Conservation (phyloP, 2,888 invertebrate species). For the Linnaemya vulpina region DNA sequence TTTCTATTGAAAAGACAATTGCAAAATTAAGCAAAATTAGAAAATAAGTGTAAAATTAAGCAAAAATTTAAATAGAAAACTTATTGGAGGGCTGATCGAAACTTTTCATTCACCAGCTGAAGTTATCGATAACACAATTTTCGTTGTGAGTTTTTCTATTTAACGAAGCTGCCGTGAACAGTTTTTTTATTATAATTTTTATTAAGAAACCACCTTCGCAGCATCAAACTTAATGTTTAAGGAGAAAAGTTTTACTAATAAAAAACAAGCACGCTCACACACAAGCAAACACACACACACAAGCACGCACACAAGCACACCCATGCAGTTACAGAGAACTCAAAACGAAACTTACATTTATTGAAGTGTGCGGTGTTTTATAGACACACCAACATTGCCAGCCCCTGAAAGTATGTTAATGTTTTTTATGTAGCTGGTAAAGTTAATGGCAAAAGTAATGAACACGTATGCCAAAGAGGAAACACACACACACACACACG, state of each 20-base stretch:
- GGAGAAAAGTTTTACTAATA: conserved; percentile 35
- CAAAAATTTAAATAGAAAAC: not conserved
- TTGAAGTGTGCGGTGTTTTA: conserved; percentile 50
- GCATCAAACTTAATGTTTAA: conserved; percentile 28
- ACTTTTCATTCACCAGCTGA: not conserved
- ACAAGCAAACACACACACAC: conserved; percentile 6
- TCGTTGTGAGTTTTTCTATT: not conserved
- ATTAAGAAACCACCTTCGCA: not conserved
- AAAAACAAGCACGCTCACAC: not conserved
- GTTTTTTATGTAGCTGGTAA: conserved; percentile 34
- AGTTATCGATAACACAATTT: not conserved
- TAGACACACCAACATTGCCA: conserved; percentile 48
- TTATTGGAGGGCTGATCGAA: not conserved
- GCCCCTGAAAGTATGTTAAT: conserved; percentile 61
- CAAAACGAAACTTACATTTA: conserved; percentile 40
- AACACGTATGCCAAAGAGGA: conserved; percentile 41
- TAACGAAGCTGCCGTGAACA: not conserved
- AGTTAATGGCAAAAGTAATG: conserved; percentile 62
- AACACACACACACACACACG: not conserved
- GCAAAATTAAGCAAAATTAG: too few relatives aligned
- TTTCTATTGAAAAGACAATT: too few relatives aligned
- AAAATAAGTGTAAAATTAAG: too few relatives aligned
- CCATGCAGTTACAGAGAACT: not conserved
- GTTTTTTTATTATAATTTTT: not conserved
- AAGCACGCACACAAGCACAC: conserved; percentile 1